Conservation (phyloP, 1,140 invertebrate species). For the Chlorops oryzae region DNA sequence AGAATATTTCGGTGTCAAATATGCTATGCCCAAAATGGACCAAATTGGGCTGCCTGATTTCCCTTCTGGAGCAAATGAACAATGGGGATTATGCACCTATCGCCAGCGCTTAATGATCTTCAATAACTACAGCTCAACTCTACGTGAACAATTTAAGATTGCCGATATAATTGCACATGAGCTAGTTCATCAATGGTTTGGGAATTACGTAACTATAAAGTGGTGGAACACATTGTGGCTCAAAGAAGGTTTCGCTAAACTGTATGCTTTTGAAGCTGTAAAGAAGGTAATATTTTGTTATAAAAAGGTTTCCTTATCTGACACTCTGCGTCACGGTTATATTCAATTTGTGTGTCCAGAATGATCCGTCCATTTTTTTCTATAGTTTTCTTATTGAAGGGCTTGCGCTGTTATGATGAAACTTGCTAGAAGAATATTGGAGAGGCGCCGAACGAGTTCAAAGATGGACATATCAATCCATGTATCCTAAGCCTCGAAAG, state of each 20-base stretch:
- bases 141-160: constrained; percentile 49
- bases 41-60: constrained; percentile 42
- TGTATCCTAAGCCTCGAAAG: too few relatives aligned
- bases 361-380: too few relatives aligned
- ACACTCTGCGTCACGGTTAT: background rate
- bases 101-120: constrained; percentile 39
- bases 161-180: constrained; percentile 58
- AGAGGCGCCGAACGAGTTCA: too few relatives aligned
- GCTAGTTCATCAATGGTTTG: constrained; percentile 63
- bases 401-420: background rate
- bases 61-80: constrained; percentile 45
- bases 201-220: constrained; percentile 57
- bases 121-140: constrained; percentile 32
- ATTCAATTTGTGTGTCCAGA: background rate
- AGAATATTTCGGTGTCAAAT: constrained; percentile 31
- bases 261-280: constrained; percentile 42
- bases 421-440: too few relatives aligned
- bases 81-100: constrained; percentile 45
- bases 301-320: too few relatives aligned
- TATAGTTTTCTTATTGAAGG: background rate
- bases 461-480: too few relatives aligned
- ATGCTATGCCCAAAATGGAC: constrained; percentile 38
- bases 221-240: constrained; percentile 61
- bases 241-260: constrained; percentile 54
- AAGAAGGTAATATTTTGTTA: too few relatives aligned